Percentiles rank a stretch among this genome's conserved stretches.
phyloP scores from a whole-genome alignment of 1,140 invertebrate species.

The Conopomorpha cramerella region DNA sequence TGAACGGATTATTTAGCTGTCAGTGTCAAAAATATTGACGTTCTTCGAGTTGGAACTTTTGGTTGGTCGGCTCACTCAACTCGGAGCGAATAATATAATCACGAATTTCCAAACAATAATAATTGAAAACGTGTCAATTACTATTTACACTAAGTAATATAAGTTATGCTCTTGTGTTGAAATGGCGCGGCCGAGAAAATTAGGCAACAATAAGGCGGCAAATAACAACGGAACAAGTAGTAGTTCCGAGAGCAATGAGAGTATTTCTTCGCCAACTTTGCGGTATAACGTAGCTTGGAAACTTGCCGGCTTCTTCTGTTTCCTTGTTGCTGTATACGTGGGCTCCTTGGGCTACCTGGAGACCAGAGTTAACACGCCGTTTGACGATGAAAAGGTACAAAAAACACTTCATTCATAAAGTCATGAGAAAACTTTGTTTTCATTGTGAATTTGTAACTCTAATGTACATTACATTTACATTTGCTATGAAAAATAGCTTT shows the following conservation, averaged over 20 bases:
- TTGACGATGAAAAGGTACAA: constrained; percentile 77
- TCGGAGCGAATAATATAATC: no score
- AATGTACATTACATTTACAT: no score
- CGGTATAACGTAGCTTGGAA: constrained; percentile 49
- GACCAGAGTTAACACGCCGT: constrained; percentile 86
- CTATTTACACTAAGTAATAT: constrained; percentile 3
- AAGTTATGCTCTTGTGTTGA: constrained; percentile 4
- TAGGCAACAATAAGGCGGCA: constrained; percentile 24
- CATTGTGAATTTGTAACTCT: constrained; percentile 19
- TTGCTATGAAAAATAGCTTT: no score
- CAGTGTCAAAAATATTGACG: neutral
- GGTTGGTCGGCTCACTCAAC: no score
- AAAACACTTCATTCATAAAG: no score
- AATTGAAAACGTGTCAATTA: constrained; percentile 10
- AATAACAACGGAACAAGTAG: constrained; percentile 50
- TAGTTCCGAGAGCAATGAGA: constrained; percentile 33
- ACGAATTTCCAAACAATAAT: no score
- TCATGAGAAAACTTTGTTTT: no score
- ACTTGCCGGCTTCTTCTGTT: constrained; percentile 51
- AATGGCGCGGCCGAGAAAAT: constrained; percentile 43
- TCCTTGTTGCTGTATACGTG: constrained; percentile 71
- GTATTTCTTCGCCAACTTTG: constrained; percentile 17
- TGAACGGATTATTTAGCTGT: no score
- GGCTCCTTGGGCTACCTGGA: constrained; percentile 83
- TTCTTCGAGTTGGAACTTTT: no score